phyloP scores from a whole-genome alignment of 1,140 invertebrate species.

The Rhyzopertha dominica region DNA sequence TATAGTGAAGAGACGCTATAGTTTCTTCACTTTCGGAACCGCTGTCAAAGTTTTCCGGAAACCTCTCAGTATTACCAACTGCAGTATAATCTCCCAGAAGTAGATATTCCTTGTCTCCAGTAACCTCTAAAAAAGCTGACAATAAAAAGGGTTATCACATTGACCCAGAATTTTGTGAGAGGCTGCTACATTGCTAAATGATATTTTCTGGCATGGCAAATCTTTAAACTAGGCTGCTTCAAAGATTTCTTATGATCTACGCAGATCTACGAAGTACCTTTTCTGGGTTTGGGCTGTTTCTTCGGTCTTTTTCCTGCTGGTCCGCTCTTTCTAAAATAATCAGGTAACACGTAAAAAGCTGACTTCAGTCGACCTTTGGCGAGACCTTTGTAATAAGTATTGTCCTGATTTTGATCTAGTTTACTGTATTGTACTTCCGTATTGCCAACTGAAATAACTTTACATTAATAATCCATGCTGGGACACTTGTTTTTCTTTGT shows the following conservation, averaged over 20 bases:
- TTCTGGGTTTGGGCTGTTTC: background rate
- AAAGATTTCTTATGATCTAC: conserved; percentile 3
- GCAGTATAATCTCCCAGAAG: conserved; percentile 50
- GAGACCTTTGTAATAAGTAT: no score
- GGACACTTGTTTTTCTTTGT: background rate
- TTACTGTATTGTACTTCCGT: conserved; percentile 21
- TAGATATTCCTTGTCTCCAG: conserved; percentile 45
- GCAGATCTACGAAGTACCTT: background rate
- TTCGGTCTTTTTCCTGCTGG: no score
- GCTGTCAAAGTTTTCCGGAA: conserved; percentile 11
- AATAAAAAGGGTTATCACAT: background rate
- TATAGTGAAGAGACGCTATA: conserved; percentile 42
- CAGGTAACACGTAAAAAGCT: conserved; percentile 6
- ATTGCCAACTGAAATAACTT: conserved; percentile 14
- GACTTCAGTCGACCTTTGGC: conserved; percentile 4
- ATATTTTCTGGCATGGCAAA: no score
- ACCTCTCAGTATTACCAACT: conserved; percentile 27
- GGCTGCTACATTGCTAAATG: no score
- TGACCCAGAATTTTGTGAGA: no score
- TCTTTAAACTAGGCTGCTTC: no score
- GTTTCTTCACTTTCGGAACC: conserved; percentile 45
- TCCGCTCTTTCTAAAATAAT: conserved; percentile 1
- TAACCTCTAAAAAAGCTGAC: background rate
- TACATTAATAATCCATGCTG: background rate
- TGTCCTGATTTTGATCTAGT: conserved; percentile 17